These are phyloP conservation scores for Enteromius anoplus DNA, from an alignment of 2,797 vertebrate species.

Conservation along the genomic window DNA sequence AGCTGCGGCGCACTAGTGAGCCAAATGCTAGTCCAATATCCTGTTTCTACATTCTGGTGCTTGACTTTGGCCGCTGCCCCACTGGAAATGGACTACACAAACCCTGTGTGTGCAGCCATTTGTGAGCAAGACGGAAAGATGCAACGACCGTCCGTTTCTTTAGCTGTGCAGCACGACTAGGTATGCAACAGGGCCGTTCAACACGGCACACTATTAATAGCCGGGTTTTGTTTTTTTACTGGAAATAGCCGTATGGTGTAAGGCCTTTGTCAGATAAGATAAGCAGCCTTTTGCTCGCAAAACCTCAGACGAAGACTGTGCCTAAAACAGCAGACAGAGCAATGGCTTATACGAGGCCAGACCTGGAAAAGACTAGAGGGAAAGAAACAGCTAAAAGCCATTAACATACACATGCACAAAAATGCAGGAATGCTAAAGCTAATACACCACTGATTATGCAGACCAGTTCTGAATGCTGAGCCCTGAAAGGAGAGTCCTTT, in stretches of 20 bases:
- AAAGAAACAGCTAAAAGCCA: conserved; percentile 12
- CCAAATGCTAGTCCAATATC: conserved; percentile 50
- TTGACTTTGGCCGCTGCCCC: conserved; percentile 48
- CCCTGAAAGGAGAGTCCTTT: conserved; percentile 19
- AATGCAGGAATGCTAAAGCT: conserved; percentile 17
- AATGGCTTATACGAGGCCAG: background rate
- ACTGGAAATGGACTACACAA: conserved; percentile 50
- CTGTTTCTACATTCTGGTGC: conserved; percentile 51
- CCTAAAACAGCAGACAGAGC: conserved; percentile 26
- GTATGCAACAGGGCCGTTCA: conserved; percentile 6
- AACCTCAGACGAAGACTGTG: conserved; percentile 24
- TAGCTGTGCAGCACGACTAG: conserved; percentile 28
- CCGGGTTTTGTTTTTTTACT: conserved; percentile 45
- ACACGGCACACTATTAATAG: conserved; percentile 44
- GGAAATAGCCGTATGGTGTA: conserved; percentile 35
- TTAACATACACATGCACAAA: background rate
- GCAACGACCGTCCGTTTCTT: conserved; percentile 31
- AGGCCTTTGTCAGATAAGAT: conserved; percentile 53
- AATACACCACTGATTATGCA: background rate
- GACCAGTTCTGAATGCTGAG: background rate
- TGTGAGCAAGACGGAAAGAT: conserved; percentile 26
- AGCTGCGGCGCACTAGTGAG: conserved; percentile 26
- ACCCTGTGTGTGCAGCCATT: conserved; percentile 35
- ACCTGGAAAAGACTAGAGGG: conserved; percentile 5
- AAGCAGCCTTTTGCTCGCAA: conserved; percentile 29